Percentiles rank a stretch among this genome's conserved stretches.
Evolutionary conservation across 2,888 invertebrate species (phyloP).

Genomic region (Cecidostiba fungosa): DNA sequence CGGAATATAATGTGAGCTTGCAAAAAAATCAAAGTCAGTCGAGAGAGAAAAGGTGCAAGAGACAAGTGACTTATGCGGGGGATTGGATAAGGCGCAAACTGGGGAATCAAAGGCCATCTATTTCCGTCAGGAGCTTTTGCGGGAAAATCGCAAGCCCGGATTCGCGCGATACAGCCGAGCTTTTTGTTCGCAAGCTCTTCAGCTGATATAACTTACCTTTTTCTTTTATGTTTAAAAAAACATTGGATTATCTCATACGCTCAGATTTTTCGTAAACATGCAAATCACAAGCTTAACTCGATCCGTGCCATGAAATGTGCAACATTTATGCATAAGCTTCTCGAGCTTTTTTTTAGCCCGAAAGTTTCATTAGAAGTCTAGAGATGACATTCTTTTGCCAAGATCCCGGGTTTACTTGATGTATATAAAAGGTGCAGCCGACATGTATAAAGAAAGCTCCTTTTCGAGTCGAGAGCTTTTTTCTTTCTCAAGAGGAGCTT

Average conservation of each 20-base stretch:
- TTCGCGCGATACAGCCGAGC: neutral
- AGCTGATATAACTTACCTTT: neutral
- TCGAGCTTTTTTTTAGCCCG: neutral
- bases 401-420: slow-evolving; percentile 13
- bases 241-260: too few relatives aligned
- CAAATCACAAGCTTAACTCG: too few relatives aligned
- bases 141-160: neutral
- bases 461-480: slow-evolving; percentile 11
- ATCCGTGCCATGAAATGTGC: too few relatives aligned
- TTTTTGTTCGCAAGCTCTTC: neutral
- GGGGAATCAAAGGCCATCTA: neutral
- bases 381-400: slow-evolving; percentile 11
- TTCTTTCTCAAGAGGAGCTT: neutral
- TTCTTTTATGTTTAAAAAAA: neutral
- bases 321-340: too few relatives aligned
- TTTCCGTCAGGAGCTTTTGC: neutral
- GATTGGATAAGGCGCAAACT: neutral
- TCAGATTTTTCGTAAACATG: too few relatives aligned
- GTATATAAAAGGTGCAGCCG: neutral
- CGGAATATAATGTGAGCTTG: neutral
- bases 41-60: neutral
- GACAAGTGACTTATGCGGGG: neutral
- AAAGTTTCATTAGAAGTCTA: slow-evolving; percentile 39
- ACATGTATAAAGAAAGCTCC: neutral
- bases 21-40: neutral